phyloP scores from a whole-genome alignment of 2,888 invertebrate genomes.

The Carabus problematicus region DNA sequence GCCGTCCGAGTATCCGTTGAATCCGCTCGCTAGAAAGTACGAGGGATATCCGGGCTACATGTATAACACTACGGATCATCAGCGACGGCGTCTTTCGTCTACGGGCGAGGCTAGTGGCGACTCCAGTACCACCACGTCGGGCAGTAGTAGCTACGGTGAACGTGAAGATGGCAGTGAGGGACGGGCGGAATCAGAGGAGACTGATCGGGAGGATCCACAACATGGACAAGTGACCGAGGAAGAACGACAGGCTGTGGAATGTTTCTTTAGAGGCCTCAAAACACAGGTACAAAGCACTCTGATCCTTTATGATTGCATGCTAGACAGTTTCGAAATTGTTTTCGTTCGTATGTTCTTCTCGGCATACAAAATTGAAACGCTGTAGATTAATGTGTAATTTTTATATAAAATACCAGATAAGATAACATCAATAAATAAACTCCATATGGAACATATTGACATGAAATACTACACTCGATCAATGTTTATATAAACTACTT shows the following conservation, averaged over 20 bases:
- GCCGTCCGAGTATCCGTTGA: conserved; percentile 21
- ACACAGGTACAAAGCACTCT: conserved; percentile 65
- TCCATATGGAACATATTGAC: no score
- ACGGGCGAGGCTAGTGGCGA: conserved; percentile 65
- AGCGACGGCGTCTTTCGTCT: conserved; percentile 65
- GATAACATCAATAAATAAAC: no score
- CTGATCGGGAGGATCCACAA: conserved; percentile 55
- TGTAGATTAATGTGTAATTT: no score
- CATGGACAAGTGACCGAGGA: conserved; percentile 66
- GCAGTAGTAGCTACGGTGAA: conserved; percentile 58
- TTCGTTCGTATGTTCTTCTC: no score
- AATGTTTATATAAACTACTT: no score
- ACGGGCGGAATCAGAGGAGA: conserved; percentile 61
- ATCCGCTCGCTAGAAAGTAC: conserved; percentile 32
- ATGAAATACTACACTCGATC: no score
- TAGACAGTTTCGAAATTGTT: no score
- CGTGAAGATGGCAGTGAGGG: conserved; percentile 66
- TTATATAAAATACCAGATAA: no score
- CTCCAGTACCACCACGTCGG: conserved; percentile 61
- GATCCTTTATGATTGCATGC: not conserved
- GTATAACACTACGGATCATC: conserved; percentile 44
- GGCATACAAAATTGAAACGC: no score
- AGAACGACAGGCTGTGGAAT: conserved; percentile 74
- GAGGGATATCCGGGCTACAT: conserved; percentile 28
- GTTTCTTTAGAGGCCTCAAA: conserved; percentile 77